phyloP scores from a whole-genome alignment of 2,113 vertebrate genomes.

The Gopherus flavomarginatus region DNA sequence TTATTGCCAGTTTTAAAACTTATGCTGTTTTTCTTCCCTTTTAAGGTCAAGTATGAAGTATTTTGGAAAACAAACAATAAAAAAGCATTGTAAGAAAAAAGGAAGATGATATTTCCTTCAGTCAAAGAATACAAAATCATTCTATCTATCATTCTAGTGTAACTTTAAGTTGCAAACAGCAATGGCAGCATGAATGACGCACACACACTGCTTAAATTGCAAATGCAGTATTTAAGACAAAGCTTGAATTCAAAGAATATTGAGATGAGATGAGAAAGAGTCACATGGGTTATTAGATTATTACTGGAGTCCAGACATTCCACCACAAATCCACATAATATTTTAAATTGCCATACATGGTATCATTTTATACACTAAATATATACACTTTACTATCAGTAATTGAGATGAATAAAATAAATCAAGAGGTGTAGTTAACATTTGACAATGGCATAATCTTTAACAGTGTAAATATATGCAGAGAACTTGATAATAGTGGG shows the following conservation, averaged over 20 bases:
- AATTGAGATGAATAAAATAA: conserved; percentile 2
- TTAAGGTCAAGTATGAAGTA: conserved; percentile 57
- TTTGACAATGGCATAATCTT: neutral
- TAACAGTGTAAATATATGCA: neutral
- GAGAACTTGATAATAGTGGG: neutral
- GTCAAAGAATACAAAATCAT: conserved; percentile 21
- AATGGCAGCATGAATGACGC: conserved; percentile 6
- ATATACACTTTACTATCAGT: neutral
- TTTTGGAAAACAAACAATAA: conserved; percentile 70
- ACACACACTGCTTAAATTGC: conserved; percentile 15
- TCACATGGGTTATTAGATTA: conserved; percentile 27
- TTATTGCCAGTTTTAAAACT: conserved; percentile 65
- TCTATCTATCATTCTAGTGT: conserved; percentile 59
- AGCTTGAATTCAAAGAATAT: conserved; percentile 37
- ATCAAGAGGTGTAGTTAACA: neutral
- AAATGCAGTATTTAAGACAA: conserved; percentile 39
- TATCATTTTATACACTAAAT: neutral
- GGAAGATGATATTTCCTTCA: conserved; percentile 59
- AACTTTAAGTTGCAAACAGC: conserved; percentile 22
- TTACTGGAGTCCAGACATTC: conserved; percentile 25
- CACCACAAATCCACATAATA: conserved; percentile 1
- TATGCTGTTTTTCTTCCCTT: conserved; percentile 52
- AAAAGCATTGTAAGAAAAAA: conserved; percentile 58
- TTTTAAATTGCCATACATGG: neutral
- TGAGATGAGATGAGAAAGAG: neutral